These are phyloP conservation scores for Nyctalus aviator DNA, from an alignment of 2,797 vertebrate genomes.

Conservation along the genomic window DNA sequence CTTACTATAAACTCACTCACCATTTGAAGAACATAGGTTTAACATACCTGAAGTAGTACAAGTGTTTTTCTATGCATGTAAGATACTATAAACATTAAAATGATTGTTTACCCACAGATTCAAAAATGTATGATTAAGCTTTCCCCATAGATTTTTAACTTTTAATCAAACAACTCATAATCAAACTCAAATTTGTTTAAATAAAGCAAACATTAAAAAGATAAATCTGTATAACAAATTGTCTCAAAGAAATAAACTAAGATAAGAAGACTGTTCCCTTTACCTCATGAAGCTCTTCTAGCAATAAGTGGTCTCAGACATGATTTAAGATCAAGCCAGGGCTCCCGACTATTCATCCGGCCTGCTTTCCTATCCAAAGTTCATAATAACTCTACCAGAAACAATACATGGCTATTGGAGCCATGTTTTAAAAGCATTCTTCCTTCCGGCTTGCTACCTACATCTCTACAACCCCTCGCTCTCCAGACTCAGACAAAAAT, in stretches of 20 bases:
- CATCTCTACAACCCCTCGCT: not conserved
- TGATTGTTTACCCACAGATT: not conserved
- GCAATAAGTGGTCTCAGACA: not conserved
- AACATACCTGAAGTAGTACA: not conserved
- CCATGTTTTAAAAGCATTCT: conserved; percentile 19
- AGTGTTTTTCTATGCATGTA: conserved; percentile 29
- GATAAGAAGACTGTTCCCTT: not conserved
- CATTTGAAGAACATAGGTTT: not conserved
- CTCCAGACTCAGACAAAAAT: not conserved
- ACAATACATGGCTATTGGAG: not conserved
- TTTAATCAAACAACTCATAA: conserved; percentile 34
- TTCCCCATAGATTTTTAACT: conserved; percentile 51
- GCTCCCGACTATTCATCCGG: not conserved
- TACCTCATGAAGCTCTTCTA: not conserved
- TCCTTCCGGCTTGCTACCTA: not conserved
- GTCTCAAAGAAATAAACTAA: conserved; percentile 45
- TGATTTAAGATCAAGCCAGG: not conserved
- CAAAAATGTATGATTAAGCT: not conserved
- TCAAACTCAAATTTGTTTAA: conserved; percentile 55
- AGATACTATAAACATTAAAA: conserved; percentile 37
- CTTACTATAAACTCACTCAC: not conserved
- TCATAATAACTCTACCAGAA: not conserved
- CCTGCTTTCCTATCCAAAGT: conserved; percentile 8
- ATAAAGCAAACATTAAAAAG: conserved; percentile 37
- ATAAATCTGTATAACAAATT: not conserved